These are phyloP conservation scores for Forficula auricularia DNA, from an alignment of 1,140 invertebrate species.

Conservation along the genomic window DNA sequence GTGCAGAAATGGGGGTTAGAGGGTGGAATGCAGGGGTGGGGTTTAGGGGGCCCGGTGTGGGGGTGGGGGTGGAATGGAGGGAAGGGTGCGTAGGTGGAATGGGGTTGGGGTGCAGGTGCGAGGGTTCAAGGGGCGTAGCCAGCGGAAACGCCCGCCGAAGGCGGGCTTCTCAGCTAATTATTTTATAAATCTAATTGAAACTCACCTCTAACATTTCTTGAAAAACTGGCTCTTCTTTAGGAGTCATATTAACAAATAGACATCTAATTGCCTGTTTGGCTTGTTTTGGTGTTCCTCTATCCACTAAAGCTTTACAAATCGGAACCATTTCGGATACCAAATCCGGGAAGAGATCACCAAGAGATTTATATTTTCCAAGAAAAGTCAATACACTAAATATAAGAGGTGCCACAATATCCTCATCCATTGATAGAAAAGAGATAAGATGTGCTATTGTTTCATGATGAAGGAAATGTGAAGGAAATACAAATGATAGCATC, in stretches of 20 bases:
- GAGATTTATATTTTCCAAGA: slow-evolving; percentile 65
- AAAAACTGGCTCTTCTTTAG: slow-evolving; percentile 63
- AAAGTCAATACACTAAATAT: slow-evolving; percentile 72
- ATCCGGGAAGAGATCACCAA: slow-evolving; percentile 53
- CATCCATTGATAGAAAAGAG: slow-evolving; percentile 56
- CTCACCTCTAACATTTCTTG: slow-evolving; percentile 65
- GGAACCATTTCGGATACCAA: slow-evolving; percentile 57
- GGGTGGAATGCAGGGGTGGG: too few species aligned
- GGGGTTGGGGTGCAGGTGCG: too few species aligned
- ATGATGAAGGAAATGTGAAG: slow-evolving; percentile 74
- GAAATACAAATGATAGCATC: slow-evolving; percentile 79
- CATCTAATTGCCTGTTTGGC: slow-evolving; percentile 90
- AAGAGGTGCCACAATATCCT: slow-evolving; percentile 64
- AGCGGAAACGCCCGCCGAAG: too few species aligned
- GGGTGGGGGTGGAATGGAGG: too few species aligned
- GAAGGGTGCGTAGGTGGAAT: too few species aligned
- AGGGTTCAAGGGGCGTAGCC: too few species aligned
- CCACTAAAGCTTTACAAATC: slow-evolving; percentile 70
- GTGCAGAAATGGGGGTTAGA: too few species aligned
- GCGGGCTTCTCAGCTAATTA: too few species aligned
- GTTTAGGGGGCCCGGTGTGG: too few species aligned
- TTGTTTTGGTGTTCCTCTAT: slow-evolving; percentile 80
- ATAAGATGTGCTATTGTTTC: slow-evolving; percentile 68
- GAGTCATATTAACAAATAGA: slow-evolving; percentile 68
- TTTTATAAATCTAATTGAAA: slow-evolving; percentile 1